Percentiles rank a stretch among this genome's conserved stretches.
These are phyloP conservation scores for Phoebastria nigripes DNA, from an alignment of 2,797 vertebrate species.

Conservation along the genomic window DNA sequence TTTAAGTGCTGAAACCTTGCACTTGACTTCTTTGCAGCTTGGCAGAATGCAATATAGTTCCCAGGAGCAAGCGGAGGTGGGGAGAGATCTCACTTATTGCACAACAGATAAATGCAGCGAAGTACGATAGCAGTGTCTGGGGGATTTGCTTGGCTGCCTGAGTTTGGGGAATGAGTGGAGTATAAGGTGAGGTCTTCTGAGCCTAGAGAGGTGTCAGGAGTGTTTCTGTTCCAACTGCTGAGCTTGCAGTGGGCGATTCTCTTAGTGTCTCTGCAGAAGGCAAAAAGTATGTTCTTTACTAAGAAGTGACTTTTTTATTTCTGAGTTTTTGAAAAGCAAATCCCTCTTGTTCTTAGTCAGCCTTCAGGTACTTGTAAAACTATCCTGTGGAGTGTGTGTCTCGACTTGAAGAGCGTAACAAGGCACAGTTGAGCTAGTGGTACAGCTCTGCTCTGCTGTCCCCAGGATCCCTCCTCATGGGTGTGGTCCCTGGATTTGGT, in stretches of 20 bases:
- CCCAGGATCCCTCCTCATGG: neutral
- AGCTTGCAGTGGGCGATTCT: neutral
- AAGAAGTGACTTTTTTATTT: neutral
- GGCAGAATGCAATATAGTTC: neutral
- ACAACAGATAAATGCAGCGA: neutral
- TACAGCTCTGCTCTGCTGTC: neutral
- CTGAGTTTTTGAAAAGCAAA: neutral
- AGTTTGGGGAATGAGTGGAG: neutral
- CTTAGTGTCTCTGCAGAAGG: neutral
- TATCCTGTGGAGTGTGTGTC: neutral
- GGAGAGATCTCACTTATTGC: neutral
- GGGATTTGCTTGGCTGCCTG: neutral
- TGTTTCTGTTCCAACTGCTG: neutral
- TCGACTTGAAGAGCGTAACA: neutral
- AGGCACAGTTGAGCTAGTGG: neutral
- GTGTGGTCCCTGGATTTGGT: neutral
- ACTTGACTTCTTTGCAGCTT: neutral
- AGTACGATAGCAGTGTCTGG: neutral
- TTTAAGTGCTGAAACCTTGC: neutral
- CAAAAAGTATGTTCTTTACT: neutral
- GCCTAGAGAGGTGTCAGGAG: neutral
- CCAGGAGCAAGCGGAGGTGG: neutral
- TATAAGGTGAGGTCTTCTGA: neutral
- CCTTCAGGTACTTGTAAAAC: neutral
- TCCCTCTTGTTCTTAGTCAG: neutral